Conservation (phyloP, 1,140 invertebrate species). For the Drosophila takahashii region DNA sequence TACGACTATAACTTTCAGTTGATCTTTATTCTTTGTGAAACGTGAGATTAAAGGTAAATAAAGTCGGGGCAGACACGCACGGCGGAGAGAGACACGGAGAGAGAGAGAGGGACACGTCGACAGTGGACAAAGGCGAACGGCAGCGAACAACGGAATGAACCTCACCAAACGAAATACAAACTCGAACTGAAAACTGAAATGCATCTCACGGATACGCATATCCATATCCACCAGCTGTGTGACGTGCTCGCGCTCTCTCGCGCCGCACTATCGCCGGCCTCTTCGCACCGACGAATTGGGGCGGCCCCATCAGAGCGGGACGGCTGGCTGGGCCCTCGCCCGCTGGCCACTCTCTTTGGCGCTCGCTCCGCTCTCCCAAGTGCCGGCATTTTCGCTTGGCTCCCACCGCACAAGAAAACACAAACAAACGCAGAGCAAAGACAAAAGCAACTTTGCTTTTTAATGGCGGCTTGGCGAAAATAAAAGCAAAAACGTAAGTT, state of each 20-base stretch:
- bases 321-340: slow-evolving; percentile 23
- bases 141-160: slow-evolving; percentile 52
- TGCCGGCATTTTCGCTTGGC: slow-evolving; percentile 55
- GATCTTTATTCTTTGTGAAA: slow-evolving; percentile 16
- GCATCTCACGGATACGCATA: slow-evolving; percentile 43
- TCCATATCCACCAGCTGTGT: slow-evolving; percentile 73
- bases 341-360: slow-evolving; percentile 60
- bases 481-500: slow-evolving; percentile 26
- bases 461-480: slow-evolving; percentile 57
- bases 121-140: slow-evolving; percentile 45
- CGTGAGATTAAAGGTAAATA: slow-evolving; percentile 37
- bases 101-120: slow-evolving; percentile 65
- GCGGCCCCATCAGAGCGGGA: slow-evolving; percentile 49
- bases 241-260: slow-evolving; percentile 25
- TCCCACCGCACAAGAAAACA: slow-evolving; percentile 33
- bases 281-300: slow-evolving; percentile 26
- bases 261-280: slow-evolving; percentile 32
- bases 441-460: slow-evolving; percentile 37
- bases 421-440: slow-evolving; percentile 29
- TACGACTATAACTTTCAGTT: slow-evolving; percentile 42
- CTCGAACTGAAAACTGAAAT: slow-evolving; percentile 84
- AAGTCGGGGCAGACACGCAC: slow-evolving; percentile 48
- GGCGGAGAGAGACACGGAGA: slow-evolving; percentile 15
- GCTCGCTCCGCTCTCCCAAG: slow-evolving; percentile 57
- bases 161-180: slow-evolving; percentile 84